Base-by-base conservation (phyloP, 2,113 vertebrate genomes). In the Clarias magur region DNA sequence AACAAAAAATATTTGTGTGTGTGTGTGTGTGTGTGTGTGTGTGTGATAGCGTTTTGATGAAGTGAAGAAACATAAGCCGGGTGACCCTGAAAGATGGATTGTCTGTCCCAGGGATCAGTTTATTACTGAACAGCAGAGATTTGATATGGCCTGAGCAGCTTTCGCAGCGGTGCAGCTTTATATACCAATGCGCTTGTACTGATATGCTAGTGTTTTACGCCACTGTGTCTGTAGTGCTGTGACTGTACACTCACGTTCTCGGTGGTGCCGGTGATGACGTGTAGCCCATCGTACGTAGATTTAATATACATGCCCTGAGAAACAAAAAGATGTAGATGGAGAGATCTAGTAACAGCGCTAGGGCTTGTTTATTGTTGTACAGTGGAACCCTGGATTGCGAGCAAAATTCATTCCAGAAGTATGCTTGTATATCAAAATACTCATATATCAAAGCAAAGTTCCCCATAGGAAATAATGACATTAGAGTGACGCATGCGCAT, bases 281-380 rank as follows among this genome's bases (percentile, higher is more conserved):
- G 95, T 1, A 96, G 92, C 34, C 95, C 95, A 65, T 96, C 95
- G n/a, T 95, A 96, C 1, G 95, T 96, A 84, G 95, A 96, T 89
- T 96, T 96, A 87, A 96, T 96, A 90, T 96, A 96, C 95, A 96
- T 95, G 67, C 95, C 95, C 95, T 96, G 72, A 67, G 89, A 91
- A 89, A 54, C 89, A 87, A 21, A 92, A 25, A 19, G 78, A 88
- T 54, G 89, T 56, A 62, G 7, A 30, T 85, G 6, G 75, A 67
- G 87, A 78, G 19, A 91, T 12, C 67, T 19, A 27, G 30, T 38
- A 34, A 60, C 10, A 4, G 6, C 11, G 0, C 23, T 60, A 1
- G 19, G 8, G 19, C 38, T 48, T 85, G 38, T 34, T 70, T 70
- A 34, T 57, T 79, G 27, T 68, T 82, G 42, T 62, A 48, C 48